These are phyloP conservation scores for Myocastor coypus DNA, from an alignment of 2,113 vertebrate species.

Conservation along the genomic window DNA sequence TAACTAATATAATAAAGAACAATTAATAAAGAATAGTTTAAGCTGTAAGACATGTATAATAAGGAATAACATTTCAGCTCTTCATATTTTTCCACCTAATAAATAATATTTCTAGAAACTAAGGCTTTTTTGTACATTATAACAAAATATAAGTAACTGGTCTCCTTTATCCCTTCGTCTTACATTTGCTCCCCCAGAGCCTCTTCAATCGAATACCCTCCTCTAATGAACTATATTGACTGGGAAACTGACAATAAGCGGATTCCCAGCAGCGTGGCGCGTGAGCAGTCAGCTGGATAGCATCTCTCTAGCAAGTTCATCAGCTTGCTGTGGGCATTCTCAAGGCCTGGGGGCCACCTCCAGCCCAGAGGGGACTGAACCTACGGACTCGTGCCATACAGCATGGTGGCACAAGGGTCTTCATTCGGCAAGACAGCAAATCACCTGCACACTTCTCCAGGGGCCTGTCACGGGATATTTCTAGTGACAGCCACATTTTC, in stretches of 20 bases:
- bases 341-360: slow-evolving; percentile 66
- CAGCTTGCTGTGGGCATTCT: slow-evolving; percentile 76
- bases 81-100: slow-evolving; percentile 11
- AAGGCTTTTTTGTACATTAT: slow-evolving; percentile 19
- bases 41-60: not conserved
- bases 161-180: not conserved
- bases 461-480: slow-evolving; percentile 29
- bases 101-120: slow-evolving; percentile 27
- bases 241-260: slow-evolving; percentile 63
- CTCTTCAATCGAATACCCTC: not conserved
- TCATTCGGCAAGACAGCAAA: slow-evolving; percentile 67
- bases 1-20: slow-evolving; percentile 5
- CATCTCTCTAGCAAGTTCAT: slow-evolving; percentile 67
- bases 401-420: slow-evolving; percentile 62
- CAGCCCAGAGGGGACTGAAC: slow-evolving; percentile 72
- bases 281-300: not conserved
- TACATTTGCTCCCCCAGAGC: slow-evolving; percentile 34
- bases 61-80: not conserved
- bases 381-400: slow-evolving; percentile 64
- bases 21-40: not conserved
- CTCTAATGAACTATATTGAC: slow-evolving; percentile 51
- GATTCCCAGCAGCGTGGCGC: slow-evolving; percentile 64
- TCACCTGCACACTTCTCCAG: slow-evolving; percentile 72
- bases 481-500: slow-evolving; percentile 67
- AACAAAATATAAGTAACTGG: slow-evolving; percentile 32